A percentile compares a stretch with the other conserved stretches of the same genome.
Evolutionary conservation across 2,888 invertebrate species (phyloP).

Genomic region (Drosophila kokeensis): DNA sequence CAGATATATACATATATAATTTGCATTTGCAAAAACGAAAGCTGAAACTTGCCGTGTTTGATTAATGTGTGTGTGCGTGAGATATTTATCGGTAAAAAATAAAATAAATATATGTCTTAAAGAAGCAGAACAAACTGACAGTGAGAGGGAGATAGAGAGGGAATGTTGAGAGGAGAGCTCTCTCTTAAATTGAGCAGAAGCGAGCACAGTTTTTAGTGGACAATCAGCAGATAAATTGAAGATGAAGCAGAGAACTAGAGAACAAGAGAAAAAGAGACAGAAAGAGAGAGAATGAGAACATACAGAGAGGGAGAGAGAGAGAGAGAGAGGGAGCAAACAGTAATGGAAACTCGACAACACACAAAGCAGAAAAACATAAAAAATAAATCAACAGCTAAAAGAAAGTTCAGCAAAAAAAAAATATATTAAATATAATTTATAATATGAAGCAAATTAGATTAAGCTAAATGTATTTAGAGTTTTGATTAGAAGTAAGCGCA

Average conservation of each 20-base stretch:
- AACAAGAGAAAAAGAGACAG: slow-evolving; percentile 17
- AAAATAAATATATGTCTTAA: slow-evolving; percentile 4
- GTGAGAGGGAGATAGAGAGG: slow-evolving; percentile 17
- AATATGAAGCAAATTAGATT: slow-evolving; percentile 49
- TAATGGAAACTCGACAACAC: slow-evolving; percentile 31
- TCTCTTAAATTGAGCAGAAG: slow-evolving; percentile 38
- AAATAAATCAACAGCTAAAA: slow-evolving; percentile 9
- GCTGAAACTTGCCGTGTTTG: slow-evolving; percentile 54
- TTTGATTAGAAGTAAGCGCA: slow-evolving; percentile 68
- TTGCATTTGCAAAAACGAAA: slow-evolving; percentile 43
- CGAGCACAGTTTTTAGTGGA: slow-evolving; percentile 79
- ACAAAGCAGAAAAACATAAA: slow-evolving; percentile 29
- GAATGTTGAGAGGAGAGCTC: slow-evolving; percentile 29
- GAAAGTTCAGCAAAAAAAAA: slow-evolving; percentile 17
- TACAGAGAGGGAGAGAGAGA: slow-evolving; percentile 17
- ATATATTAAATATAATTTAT: slow-evolving; percentile 12
- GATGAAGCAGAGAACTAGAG: background rate
- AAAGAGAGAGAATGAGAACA: slow-evolving; percentile 3
- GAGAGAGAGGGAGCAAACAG: background rate
- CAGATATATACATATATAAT: slow-evolving; percentile 30
- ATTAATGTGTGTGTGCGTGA: slow-evolving; percentile 62
- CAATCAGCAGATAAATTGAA: slow-evolving; percentile 69
- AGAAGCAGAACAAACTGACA: slow-evolving; percentile 24
- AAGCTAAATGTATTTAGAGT: slow-evolving; percentile 79
- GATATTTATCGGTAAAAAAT: slow-evolving; percentile 1